Percentiles rank a stretch among this genome's conserved stretches.
Conservation (phyloP, 2,888 invertebrate species). For the Dorcus parallelipipedus region DNA sequence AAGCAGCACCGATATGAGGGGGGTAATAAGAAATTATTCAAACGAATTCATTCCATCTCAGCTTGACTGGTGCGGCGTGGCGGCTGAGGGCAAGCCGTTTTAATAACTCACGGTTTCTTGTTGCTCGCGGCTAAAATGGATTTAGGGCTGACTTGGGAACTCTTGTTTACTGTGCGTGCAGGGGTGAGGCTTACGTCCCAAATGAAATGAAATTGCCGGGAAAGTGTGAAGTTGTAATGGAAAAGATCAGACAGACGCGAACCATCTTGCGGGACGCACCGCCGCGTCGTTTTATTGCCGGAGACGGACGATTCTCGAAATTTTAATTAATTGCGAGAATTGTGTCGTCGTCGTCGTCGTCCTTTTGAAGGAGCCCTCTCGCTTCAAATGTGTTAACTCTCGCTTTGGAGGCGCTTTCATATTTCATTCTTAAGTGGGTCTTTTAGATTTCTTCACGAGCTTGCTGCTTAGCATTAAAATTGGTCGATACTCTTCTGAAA, state of each 20-base stretch:
- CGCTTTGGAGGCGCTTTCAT: too few species aligned
- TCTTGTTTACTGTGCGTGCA: constrained; percentile 36
- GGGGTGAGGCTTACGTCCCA: constrained; percentile 20
- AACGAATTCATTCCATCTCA: not conserved
- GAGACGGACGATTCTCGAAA: not conserved
- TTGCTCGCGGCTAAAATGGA: constrained; percentile 34
- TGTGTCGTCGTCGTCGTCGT: too few species aligned
- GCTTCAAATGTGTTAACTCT: too few species aligned
- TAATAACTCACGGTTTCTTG: constrained; percentile 37
- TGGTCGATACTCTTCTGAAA: too few species aligned
- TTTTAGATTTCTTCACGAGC: too few species aligned
- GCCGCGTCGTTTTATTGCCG: not conserved
- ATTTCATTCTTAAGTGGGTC: too few species aligned
- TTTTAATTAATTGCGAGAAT: not conserved
- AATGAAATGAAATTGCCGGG: constrained; percentile 32
- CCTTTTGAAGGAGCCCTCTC: not conserved
- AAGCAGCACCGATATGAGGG: not conserved
- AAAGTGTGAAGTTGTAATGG: constrained; percentile 13
- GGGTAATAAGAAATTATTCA: constrained; percentile 4
- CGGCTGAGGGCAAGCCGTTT: constrained; percentile 22
- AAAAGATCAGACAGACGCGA: constrained; percentile 5
- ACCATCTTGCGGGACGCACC: not conserved
- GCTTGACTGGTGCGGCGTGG: not conserved
- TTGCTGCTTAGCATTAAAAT: too few species aligned
- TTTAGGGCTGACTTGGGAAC: constrained; percentile 38